These are phyloP conservation scores for Gallinago jamesoni DNA, from an alignment of 2,113 vertebrate genomes.

Conservation along the genomic window DNA sequence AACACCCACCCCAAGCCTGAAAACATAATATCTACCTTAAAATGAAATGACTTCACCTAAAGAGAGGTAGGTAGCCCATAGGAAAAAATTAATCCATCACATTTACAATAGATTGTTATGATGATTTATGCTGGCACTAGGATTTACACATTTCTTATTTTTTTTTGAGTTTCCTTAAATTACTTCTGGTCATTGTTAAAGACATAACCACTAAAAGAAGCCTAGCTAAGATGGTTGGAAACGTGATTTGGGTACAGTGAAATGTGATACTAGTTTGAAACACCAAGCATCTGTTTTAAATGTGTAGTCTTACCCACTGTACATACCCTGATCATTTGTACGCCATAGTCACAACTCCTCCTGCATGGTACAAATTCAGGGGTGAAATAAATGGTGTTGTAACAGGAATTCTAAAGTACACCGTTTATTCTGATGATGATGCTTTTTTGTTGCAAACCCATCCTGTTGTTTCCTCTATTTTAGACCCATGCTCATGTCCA, in stretches of 20 bases:
- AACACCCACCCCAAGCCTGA: background rate
- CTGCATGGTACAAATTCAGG: background rate
- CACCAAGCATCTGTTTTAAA: background rate
- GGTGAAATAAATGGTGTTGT: background rate
- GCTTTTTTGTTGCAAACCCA: background rate
- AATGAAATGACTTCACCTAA: background rate
- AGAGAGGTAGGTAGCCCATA: background rate
- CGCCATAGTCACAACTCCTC: background rate
- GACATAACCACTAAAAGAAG: background rate
- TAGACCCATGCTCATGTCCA: background rate
- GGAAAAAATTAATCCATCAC: background rate
- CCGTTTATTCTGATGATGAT: background rate
- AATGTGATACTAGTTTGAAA: background rate
- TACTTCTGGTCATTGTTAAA: background rate
- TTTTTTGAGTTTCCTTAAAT: conserved; percentile 7
- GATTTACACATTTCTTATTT: background rate
- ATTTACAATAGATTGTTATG: background rate
- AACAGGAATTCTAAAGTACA: background rate
- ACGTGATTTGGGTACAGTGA: background rate
- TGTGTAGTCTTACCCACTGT: background rate
- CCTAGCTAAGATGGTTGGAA: background rate
- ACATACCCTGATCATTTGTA: background rate
- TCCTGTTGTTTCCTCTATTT: background rate
- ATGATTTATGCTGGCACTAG: background rate
- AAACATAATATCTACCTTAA: background rate